phyloP scores from a whole-genome alignment of 2,888 invertebrate species.

The Eledona agricola region DNA sequence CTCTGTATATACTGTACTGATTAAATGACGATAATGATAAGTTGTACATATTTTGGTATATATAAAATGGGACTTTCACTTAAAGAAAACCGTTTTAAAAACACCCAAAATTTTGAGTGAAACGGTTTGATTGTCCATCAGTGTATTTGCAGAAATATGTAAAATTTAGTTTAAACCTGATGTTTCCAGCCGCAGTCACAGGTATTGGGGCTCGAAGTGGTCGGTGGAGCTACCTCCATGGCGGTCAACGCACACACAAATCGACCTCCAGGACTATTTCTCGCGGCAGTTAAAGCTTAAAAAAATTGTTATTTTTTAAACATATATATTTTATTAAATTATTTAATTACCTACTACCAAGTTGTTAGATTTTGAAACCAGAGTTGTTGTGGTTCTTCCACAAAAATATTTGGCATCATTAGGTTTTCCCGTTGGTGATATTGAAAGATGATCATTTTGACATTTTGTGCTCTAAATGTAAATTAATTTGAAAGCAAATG shows the following conservation, averaged over 20 bases:
- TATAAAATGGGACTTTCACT: too few relatives aligned
- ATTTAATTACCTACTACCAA: conserved; percentile 5
- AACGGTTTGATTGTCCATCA: too few relatives aligned
- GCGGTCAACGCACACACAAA: conserved; percentile 63
- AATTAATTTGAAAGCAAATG: background rate
- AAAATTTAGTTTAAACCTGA: too few relatives aligned
- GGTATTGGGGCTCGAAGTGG: conserved; percentile 44
- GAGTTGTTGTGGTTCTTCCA: background rate
- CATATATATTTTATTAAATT: too few relatives aligned
- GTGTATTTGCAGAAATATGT: too few relatives aligned
- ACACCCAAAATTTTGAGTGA: too few relatives aligned
- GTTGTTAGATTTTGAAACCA: background rate
- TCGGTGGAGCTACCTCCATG: conserved; percentile 41
- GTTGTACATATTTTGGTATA: too few relatives aligned
- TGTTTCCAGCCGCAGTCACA: conserved; percentile 70
- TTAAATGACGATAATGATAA: too few relatives aligned
- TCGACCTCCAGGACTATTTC: conserved; percentile 62
- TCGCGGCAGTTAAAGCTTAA: too few relatives aligned
- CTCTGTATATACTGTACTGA: too few relatives aligned
- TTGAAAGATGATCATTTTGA: background rate
- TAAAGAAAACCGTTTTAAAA: too few relatives aligned
- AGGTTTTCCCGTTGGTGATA: conserved; percentile 1
- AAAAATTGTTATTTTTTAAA: too few relatives aligned
- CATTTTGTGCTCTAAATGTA: background rate
- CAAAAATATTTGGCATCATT: background rate